Percentiles rank a stretch among this genome's conserved stretches.
phyloP scores from a whole-genome alignment of 1,140 invertebrate species.

The Temnothorax longispinosus region DNA sequence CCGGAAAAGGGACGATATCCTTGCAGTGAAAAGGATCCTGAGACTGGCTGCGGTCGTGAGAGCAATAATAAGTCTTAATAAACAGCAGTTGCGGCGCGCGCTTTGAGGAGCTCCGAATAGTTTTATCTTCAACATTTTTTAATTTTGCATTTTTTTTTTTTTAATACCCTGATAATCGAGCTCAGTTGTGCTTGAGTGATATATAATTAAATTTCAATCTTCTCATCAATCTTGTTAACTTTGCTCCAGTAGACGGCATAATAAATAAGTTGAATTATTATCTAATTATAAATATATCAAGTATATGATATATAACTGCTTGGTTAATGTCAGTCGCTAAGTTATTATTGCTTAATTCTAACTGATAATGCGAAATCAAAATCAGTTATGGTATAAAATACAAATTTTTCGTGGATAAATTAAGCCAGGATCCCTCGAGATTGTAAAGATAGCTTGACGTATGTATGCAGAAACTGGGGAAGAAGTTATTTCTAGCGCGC shows the following conservation, averaged over 20 bases:
- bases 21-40: conserved; percentile 38
- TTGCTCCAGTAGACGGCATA: neutral
- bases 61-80: conserved; percentile 73
- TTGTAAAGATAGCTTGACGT: conserved; percentile 7
- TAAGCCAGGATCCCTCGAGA: neutral
- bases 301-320: neutral
- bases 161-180: neutral
- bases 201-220: neutral
- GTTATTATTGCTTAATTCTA: neutral
- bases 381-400: neutral
- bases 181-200: neutral
- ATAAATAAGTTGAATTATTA: neutral
- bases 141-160: neutral
- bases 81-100: conserved; percentile 48
- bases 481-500: conserved; percentile 32
- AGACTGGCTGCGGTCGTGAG: conserved; percentile 58
- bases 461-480: conserved; percentile 20
- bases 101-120: conserved; percentile 45
- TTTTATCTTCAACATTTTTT: neutral
- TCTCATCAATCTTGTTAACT: neutral
- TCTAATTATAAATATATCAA: neutral
- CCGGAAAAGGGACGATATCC: conserved; percentile 56
- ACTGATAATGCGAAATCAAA: neutral
- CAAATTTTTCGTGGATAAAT: neutral
- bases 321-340: neutral